Evolutionary conservation across 2,113 vertebrate species (phyloP), one percentile per base, ranked within the genome.

Genomic region (Oncorhynchus masou): DNA sequence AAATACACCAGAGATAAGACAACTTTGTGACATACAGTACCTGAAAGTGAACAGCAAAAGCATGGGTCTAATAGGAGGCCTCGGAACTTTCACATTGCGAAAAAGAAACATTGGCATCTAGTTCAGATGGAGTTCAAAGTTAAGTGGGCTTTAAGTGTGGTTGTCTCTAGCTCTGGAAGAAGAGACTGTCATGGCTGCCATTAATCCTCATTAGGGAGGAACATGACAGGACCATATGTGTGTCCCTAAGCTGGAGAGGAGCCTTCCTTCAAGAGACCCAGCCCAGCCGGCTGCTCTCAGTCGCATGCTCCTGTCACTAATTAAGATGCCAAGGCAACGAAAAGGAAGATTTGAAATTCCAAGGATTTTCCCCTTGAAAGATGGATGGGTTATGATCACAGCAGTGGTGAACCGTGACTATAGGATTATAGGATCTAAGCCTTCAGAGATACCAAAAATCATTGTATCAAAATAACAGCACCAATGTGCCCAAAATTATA

Each of bases 151-250:
- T 74, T 71, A 69, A 74, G 51, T 79, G 72, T 62, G n/a, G 70
- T 60, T 74, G 69, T 74, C 70, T 74, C 67, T 84, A 76, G 74
- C 31, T 24, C 71, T 59, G 80, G 76, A 81, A 64, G 34, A 68
- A 77, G 71, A 59, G 67, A 20, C 74, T 76, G 80, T 84, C 84
- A 85, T 75, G 80, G 81, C 73, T 51, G 84, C 78, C 75, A 90
- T 92, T 89, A 85, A 89, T 92, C 81, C 85, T 91, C 87, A 91
- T 90, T 90, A 91, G 75, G 39, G 45, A 75, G 74, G 81, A 85
- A 90, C 83, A 88, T 89, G 91, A 88, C 89, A 85, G 82, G 74
- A 83, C 74, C 88, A 81, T 89, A 78, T 86, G 86, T 84, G 64
- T 76, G 78, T 81, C 73, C 81, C 86, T 73, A 71, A 82, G 76